These are phyloP conservation scores for Matsumurasca onukii DNA, from an alignment of 1,140 invertebrate species.

Conservation along the genomic window DNA sequence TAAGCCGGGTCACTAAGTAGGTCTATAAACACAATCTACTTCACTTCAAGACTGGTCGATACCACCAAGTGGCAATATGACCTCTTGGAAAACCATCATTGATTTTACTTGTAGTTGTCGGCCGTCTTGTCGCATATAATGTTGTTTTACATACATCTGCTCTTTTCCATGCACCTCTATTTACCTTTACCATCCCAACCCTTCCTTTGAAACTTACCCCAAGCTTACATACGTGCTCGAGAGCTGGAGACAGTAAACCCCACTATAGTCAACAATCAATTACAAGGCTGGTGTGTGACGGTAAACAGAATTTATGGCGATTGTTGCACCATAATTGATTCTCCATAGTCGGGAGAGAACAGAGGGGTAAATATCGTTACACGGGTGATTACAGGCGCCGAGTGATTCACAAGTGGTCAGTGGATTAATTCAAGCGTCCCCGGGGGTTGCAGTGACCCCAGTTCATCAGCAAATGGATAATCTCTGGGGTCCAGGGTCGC, in stretches of 20 bases:
- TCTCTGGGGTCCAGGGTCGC: not conserved
- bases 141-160: too few species aligned
- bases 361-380: constrained; percentile 16
- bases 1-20: too few species aligned
- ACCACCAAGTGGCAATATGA: too few species aligned
- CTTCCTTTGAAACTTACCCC: too few species aligned
- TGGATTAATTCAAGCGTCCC: constrained; percentile 28
- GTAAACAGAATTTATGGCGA: constrained; percentile 26
- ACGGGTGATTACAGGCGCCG: constrained; percentile 36
- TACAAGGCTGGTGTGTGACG: constrained; percentile 15
- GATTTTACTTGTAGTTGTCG: too few species aligned
- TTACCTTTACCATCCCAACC: too few species aligned
- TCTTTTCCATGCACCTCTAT: too few species aligned
- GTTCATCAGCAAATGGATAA: constrained; percentile 31
- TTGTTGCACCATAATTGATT: constrained; percentile 29
- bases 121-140: too few species aligned
- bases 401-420: constrained; percentile 34
- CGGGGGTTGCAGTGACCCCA: not conserved
- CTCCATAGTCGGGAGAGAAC: not conserved
- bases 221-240: too few species aligned
- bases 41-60: too few species aligned
- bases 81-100: too few species aligned
- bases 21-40: too few species aligned
- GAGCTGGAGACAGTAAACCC: not conserved
- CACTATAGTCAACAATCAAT: constrained; percentile 23